A percentile compares a stretch with the other conserved stretches of the same genome.
phyloP scores from a whole-genome alignment of 2,113 vertebrate species.

The Mus spicilegus region DNA sequence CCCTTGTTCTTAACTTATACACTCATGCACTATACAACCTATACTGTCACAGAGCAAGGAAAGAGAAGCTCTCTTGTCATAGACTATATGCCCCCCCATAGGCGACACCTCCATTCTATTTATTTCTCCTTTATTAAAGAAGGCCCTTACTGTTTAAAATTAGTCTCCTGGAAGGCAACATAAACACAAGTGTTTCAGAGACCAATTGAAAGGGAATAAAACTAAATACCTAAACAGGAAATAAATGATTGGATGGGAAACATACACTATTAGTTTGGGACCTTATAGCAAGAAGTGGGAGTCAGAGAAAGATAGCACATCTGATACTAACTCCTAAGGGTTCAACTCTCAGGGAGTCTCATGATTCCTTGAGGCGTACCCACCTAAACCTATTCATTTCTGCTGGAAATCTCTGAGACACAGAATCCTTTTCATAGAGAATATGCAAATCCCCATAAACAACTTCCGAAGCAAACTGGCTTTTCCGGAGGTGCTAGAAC shows the following conservation, averaged over 20 bases:
- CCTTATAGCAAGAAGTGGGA: background rate
- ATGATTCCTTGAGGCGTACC: background rate
- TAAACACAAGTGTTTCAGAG: background rate
- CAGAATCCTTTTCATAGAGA: background rate
- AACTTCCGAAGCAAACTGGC: background rate
- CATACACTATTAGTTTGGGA: background rate
- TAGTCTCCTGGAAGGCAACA: background rate
- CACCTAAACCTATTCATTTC: background rate
- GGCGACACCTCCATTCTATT: background rate
- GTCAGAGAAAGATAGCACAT: background rate
- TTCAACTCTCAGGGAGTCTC: background rate
- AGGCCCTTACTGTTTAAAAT: background rate
- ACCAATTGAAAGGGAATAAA: background rate
- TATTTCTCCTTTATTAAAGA: background rate
- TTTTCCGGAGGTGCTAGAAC: background rate
- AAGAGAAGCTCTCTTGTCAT: background rate
- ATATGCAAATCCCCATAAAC: background rate
- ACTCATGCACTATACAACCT: background rate
- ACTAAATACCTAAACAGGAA: background rate
- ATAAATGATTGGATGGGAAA: background rate
- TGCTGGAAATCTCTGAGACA: background rate
- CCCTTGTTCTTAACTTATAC: background rate
- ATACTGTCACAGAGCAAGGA: background rate
- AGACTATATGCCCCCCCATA: background rate
- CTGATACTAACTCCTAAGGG: background rate